Conservation (phyloP, 2,888 invertebrate species). For the Hydriomena furcata region DNA sequence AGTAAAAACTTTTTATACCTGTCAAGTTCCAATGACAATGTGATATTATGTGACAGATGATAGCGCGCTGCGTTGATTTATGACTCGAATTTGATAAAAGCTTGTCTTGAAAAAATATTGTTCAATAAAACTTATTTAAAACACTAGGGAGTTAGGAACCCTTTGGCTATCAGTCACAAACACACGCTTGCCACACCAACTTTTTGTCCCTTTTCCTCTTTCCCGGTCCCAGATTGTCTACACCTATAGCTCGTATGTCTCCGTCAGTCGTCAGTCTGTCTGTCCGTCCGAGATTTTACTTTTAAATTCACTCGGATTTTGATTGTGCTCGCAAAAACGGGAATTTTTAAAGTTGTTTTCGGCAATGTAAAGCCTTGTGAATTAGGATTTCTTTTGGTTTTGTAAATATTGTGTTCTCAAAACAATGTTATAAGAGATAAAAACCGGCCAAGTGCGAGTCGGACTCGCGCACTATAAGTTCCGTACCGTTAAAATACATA, state of each 20-base stretch:
- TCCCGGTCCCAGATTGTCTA: constrained; percentile 25
- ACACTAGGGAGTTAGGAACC: not conserved
- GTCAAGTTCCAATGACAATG: no score
- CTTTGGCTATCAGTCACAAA: not conserved
- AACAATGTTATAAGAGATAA: no score
- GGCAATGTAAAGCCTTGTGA: constrained; percentile 1
- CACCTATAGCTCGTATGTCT: constrained; percentile 35
- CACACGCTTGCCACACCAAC: not conserved
- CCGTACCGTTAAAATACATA: no score
- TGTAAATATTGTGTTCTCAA: no score
- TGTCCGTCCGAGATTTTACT: constrained; percentile 41
- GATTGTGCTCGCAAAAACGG: constrained; percentile 22
- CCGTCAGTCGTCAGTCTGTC: constrained; percentile 46
- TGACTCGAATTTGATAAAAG: no score
- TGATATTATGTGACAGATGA: no score
- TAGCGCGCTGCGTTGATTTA: no score
- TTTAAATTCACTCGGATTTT: constrained; percentile 32
- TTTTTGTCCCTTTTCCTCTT: constrained; percentile 12
- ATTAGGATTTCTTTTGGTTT: constrained; percentile 1
- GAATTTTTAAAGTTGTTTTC: constrained; percentile 8
- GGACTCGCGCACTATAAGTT: no score
- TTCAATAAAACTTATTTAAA: no score
- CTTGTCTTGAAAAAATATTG: no score
- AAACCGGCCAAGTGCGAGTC: no score
- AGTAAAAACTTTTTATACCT: no score